Percentiles rank a stretch among this genome's conserved stretches.
phyloP scores from a whole-genome alignment of 2,797 vertebrate species.

The Gallinago nigripennis region DNA sequence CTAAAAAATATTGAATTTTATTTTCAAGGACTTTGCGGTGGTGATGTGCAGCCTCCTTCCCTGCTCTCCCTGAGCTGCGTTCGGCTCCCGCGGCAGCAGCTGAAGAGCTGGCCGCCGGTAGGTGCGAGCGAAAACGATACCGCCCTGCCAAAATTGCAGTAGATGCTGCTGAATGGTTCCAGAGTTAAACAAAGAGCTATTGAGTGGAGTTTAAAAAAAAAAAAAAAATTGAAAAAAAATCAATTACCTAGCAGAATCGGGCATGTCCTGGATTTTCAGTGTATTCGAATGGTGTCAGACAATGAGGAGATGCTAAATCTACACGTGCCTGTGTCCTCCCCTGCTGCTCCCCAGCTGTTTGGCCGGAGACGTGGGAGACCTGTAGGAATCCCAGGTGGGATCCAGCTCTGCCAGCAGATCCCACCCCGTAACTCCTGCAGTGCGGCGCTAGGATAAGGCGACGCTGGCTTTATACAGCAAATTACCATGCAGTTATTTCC shows the following conservation, averaged over 20 bases:
- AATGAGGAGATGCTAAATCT: rapidly evolving
- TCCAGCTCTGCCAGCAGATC: neutral
- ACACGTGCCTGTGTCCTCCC: rapidly evolving
- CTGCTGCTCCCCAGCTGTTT: neutral
- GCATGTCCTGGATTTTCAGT: neutral
- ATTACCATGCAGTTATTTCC: neutral
- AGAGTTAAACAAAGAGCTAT: conserved; percentile 33
- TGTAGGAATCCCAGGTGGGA: neutral
- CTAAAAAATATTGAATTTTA: neutral
- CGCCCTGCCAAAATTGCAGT: neutral
- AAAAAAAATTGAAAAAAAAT: neutral
- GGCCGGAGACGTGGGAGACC: rapidly evolving
- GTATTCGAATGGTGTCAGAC: rapidly evolving
- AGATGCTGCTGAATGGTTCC: conserved; percentile 34
- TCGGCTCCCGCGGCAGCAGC: neutral
- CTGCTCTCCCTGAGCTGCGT: neutral
- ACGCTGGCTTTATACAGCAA: rapidly evolving
- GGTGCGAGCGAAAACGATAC: neutral
- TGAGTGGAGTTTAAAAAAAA: neutral
- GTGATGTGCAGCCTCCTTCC: neutral
- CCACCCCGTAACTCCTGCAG: neutral
- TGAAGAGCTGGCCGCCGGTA: neutral
- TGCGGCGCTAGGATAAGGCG: neutral
- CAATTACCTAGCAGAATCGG: neutral
- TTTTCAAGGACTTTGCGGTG: neutral